Percentiles rank a stretch among this genome's conserved stretches.
Evolutionary conservation across 2,797 vertebrate species (phyloP).

Genomic region (Sebastes vulpes): DNA sequence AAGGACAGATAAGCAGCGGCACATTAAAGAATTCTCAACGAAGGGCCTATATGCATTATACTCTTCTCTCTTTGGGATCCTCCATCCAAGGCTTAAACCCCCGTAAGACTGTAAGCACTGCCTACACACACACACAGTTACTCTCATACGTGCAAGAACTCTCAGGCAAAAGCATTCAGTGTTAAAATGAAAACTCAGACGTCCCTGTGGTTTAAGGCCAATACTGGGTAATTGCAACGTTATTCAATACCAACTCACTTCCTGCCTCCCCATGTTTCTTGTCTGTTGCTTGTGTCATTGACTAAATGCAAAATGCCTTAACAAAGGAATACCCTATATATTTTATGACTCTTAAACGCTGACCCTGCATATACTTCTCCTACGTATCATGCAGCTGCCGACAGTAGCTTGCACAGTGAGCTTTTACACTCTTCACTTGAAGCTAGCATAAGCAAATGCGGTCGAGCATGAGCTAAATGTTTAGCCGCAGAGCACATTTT

Average conservation of each 20-base stretch:
- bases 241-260: background rate
- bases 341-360: background rate
- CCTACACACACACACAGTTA: constrained; percentile 9
- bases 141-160: background rate
- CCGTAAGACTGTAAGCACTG: constrained; percentile 5
- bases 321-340: background rate
- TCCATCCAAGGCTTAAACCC: constrained; percentile 20
- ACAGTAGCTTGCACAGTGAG: background rate
- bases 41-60: background rate
- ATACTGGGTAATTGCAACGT: background rate
- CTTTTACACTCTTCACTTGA: background rate
- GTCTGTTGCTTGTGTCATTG: background rate
- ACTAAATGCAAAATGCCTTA: background rate
- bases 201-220: background rate
- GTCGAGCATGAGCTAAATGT: background rate
- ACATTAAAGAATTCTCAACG: background rate
- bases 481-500: background rate
- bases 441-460: background rate
- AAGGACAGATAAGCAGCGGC: constrained; percentile 5
- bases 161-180: background rate
- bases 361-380: background rate
- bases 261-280: background rate
- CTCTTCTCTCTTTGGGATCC: constrained; percentile 11
- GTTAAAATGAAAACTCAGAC: background rate
- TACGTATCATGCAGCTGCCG: background rate